Conservation (phyloP, 2,888 invertebrate species). For the Gymnosoma rotundatum region DNA sequence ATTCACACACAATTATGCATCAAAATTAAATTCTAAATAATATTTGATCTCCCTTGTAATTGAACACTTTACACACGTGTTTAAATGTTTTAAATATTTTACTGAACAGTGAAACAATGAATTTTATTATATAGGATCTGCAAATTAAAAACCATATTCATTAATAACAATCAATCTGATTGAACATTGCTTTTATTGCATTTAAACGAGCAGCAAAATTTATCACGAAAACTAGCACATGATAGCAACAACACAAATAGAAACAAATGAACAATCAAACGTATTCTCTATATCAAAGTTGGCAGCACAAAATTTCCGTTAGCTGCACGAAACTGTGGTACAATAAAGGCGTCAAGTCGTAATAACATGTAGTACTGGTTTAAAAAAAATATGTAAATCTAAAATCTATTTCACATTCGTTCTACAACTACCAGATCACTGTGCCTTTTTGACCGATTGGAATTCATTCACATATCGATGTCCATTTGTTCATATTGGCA, state of each 20-base stretch:
- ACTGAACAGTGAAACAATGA: neutral
- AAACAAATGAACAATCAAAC: neutral
- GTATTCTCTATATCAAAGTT: no score
- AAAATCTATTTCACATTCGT: no score
- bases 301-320: no score
- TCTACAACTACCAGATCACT: neutral
- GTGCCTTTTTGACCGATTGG: neutral
- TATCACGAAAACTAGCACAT: neutral
- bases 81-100: constrained; percentile 16
- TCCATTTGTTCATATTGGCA: no score
- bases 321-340: no score
- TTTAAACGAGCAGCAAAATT: constrained; percentile 14
- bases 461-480: neutral
- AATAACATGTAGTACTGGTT: no score
- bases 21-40: neutral
- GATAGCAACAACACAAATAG: no score
- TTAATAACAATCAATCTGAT: constrained; percentile 26
- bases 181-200: constrained; percentile 14
- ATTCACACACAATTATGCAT: neutral
- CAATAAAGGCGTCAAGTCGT: no score
- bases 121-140: constrained; percentile 19
- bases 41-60: neutral
- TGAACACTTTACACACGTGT: neutral
- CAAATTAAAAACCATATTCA: constrained; percentile 9
- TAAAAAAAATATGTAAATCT: no score